These are phyloP conservation scores for Zapornia atra DNA, from an alignment of 2,113 vertebrate species.

Conservation along the genomic window DNA sequence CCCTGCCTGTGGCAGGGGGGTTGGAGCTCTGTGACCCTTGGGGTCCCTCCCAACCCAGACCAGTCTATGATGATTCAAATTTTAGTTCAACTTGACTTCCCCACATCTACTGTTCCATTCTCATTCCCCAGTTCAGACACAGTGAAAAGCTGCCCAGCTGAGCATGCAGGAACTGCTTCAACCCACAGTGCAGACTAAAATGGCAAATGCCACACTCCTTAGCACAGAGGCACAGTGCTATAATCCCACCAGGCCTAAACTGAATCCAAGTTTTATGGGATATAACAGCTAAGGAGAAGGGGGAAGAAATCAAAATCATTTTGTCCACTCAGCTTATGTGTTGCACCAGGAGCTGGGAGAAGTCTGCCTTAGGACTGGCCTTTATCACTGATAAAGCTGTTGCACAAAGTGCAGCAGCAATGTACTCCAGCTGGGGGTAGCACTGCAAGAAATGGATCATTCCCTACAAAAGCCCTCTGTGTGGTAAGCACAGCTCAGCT, in stretches of 20 bases:
- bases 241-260: neutral
- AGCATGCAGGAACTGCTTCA: neutral
- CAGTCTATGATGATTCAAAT: neutral
- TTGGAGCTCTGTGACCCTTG: too few relatives aligned
- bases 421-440: too few relatives aligned
- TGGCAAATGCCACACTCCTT: conserved; percentile 15
- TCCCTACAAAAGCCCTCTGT: too few relatives aligned
- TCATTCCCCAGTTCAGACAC: neutral
- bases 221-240: neutral
- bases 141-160: neutral
- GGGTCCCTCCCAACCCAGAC: too few relatives aligned
- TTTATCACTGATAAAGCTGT: neutral
- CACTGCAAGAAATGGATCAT: too few relatives aligned
- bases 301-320: neutral
- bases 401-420: too few relatives aligned
- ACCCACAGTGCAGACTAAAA: conserved; percentile 3
- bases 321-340: neutral
- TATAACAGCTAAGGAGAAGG: neutral
- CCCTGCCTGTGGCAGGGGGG: too few relatives aligned
- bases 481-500: too few relatives aligned
- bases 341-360: neutral
- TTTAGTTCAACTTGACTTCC: conserved; percentile 8
- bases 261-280: neutral
- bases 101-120: neutral
- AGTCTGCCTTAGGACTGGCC: neutral